A percentile compares a stretch with the other conserved stretches of the same genome.
These are phyloP conservation scores for Slavum lentiscoides DNA, from an alignment of 2,888 invertebrate species.

Conservation along the genomic window DNA sequence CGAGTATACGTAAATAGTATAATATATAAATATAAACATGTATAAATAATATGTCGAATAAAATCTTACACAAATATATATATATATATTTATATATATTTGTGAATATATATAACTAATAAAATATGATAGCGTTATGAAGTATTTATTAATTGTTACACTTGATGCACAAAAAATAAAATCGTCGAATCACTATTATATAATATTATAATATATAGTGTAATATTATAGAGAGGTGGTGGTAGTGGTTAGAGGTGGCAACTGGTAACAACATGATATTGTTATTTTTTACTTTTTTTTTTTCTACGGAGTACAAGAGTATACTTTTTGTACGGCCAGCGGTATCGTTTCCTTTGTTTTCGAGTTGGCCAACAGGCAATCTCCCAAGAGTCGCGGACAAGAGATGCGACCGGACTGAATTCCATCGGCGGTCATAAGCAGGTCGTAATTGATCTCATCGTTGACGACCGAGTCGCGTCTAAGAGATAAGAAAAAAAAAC, in stretches of 20 bases:
- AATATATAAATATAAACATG: slow-evolving; percentile 8
- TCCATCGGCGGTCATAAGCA: slow-evolving; percentile 74
- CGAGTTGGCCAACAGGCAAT: slow-evolving; percentile 66
- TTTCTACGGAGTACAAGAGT: slow-evolving; percentile 50
- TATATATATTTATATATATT: neutral
- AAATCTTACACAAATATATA: neutral
- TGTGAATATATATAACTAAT: no score
- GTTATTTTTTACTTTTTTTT: neutral
- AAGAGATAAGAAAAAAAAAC: slow-evolving; percentile 54
- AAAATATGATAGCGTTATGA: slow-evolving; percentile 31
- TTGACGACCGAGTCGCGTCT: slow-evolving; percentile 87
- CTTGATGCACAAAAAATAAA: neutral
- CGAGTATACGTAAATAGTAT: slow-evolving; percentile 2
- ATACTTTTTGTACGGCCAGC: slow-evolving; percentile 65
- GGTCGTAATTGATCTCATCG: slow-evolving; percentile 88
- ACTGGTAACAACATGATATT: neutral
- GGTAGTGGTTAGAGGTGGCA: neutral
- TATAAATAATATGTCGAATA: neutral
- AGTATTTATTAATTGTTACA: slow-evolving; percentile 20
- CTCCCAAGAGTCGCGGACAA: slow-evolving; percentile 78
- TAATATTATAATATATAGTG: neutral
- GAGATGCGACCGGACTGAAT: slow-evolving; percentile 73
- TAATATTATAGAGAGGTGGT: no score
- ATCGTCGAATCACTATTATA: slow-evolving; percentile 1
- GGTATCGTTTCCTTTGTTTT: slow-evolving; percentile 88